These are phyloP conservation scores for Morpho achilles DNA, from an alignment of 2,888 invertebrate genomes.

Conservation along the genomic window DNA sequence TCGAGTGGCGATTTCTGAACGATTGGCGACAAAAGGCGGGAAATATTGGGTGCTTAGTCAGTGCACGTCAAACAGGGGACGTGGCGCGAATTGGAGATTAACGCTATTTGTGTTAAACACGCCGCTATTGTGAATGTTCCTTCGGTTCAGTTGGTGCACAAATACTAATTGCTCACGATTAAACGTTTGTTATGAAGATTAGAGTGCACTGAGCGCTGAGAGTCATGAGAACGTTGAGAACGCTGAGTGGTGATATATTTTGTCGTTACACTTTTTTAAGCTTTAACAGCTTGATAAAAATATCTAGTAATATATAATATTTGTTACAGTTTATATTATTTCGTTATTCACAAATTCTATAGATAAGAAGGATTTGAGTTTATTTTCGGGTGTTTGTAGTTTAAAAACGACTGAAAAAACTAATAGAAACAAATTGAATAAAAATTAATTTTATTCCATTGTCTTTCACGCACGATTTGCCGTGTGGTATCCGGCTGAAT, in stretches of 20 bases:
- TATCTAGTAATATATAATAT: too few species aligned
- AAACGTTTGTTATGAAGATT: conserved; percentile 39
- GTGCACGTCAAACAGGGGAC: conserved; percentile 57
- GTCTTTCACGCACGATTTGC: too few species aligned
- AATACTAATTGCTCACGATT: conserved; percentile 39
- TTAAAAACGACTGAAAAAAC: too few species aligned
- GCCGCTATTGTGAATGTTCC: conserved; percentile 52
- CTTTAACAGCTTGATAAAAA: background rate
- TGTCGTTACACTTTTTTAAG: conserved; percentile 4
- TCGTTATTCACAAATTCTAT: too few species aligned
- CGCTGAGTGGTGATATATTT: background rate
- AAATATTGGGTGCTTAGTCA: conserved; percentile 61
- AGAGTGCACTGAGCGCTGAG: conserved; percentile 35
- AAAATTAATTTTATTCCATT: too few species aligned
- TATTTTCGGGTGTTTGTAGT: too few species aligned
- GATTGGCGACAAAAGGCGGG: conserved; percentile 51
- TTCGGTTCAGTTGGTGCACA: conserved; percentile 42
- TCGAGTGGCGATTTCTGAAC: conserved; percentile 61
- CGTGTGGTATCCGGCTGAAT: too few species aligned
- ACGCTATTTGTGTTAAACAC: conserved; percentile 70
- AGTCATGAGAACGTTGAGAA: conserved; percentile 32
- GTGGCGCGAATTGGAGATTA: conserved; percentile 53
- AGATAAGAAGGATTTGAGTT: too few species aligned
- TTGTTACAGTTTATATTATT: too few species aligned
- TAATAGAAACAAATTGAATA: too few species aligned